These are phyloP conservation scores for Oenanthe melanoleuca DNA, from an alignment of 2,113 vertebrate species.

Conservation along the genomic window DNA sequence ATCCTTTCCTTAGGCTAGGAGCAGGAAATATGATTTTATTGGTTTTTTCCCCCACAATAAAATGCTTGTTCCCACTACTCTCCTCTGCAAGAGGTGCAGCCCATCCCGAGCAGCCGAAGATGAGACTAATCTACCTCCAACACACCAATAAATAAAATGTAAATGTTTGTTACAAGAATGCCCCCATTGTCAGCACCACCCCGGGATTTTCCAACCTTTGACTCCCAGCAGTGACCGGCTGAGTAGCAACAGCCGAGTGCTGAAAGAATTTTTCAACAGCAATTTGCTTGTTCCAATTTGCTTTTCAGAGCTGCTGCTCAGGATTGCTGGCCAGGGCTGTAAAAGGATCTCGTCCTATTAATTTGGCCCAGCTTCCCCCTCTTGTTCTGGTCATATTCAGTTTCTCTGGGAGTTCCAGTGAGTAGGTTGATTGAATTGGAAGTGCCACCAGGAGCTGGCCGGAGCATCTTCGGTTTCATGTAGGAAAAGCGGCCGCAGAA, in stretches of 20 bases:
- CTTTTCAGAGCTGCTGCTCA: slow-evolving; percentile 78
- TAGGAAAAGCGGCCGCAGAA: slow-evolving; percentile 50
- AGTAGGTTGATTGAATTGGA: slow-evolving; percentile 74
- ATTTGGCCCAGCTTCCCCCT: slow-evolving; percentile 71
- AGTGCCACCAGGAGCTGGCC: slow-evolving; percentile 37
- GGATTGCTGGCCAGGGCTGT: slow-evolving; percentile 64
- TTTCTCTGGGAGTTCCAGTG: slow-evolving; percentile 69
- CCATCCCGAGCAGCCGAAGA: slow-evolving; percentile 46
- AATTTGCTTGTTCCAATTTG: slow-evolving; percentile 82
- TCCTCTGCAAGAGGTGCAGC: not conserved
- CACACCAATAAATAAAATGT: slow-evolving; percentile 74
- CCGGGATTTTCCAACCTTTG: slow-evolving; percentile 70
- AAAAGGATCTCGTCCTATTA: slow-evolving; percentile 78
- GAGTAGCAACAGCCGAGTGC: slow-evolving; percentile 75
- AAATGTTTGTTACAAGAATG: slow-evolving; percentile 76
- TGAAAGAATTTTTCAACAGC: slow-evolving; percentile 84
- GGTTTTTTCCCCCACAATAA: not conserved
- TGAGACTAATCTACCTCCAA: slow-evolving; percentile 70
- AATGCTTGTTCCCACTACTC: slow-evolving; percentile 25
- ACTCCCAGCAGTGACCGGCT: slow-evolving; percentile 66
- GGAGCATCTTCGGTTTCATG: slow-evolving; percentile 53
- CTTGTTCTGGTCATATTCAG: slow-evolving; percentile 72
- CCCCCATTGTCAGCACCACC: slow-evolving; percentile 73
- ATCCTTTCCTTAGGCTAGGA: slow-evolving; percentile 13
- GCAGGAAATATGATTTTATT: slow-evolving; percentile 18